Percentiles rank a stretch among this genome's conserved stretches.
phyloP scores from a whole-genome alignment of 2,113 vertebrate species.

The Apaloderma vittatum region DNA sequence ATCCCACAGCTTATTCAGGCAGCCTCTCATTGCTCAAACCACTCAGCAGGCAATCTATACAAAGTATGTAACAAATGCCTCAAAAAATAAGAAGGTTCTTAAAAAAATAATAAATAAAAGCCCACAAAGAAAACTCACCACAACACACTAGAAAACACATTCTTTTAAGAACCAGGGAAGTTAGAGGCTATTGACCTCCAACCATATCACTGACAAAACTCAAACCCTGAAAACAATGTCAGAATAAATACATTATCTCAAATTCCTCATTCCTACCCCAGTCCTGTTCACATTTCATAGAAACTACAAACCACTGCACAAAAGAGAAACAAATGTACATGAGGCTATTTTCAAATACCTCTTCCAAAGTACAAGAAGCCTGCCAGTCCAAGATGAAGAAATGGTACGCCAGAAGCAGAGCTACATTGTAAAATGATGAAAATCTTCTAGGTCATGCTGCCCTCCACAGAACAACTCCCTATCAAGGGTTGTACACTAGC shows the following conservation, averaged over 20 bases:
- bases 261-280: background rate
- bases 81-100: background rate
- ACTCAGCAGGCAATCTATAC: background rate
- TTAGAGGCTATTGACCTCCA: background rate
- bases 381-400: background rate
- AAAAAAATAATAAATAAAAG: background rate
- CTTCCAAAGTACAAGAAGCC: background rate
- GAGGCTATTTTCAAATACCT: background rate
- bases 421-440: background rate
- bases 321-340: background rate
- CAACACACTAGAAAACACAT: background rate
- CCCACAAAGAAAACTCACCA: too few species aligned
- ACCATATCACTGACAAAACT: background rate
- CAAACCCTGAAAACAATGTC: background rate
- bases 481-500: rapidly evolving
- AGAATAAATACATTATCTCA: background rate
- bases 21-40: background rate
- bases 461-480: background rate
- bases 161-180: background rate
- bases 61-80: background rate
- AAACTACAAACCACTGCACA: background rate
- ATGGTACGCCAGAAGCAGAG: background rate
- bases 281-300: background rate
- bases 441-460: background rate
- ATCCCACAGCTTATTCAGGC: background rate